Conservation (phyloP, 2,797 vertebrate genomes). For the Glyptemys insculpta region DNA sequence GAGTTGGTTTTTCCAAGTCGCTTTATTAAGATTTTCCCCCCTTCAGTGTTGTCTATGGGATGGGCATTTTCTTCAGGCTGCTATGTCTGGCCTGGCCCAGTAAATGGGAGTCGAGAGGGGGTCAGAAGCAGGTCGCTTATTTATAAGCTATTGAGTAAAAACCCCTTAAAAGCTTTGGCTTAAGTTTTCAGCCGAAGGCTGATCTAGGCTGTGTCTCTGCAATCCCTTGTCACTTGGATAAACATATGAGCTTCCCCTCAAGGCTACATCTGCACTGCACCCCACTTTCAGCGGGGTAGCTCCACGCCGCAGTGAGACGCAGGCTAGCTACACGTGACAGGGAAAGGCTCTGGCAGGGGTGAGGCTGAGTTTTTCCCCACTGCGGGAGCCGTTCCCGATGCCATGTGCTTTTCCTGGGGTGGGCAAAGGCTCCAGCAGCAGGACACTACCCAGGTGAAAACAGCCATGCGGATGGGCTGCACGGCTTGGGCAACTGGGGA, state of each 20-base stretch:
- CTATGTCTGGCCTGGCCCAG: background rate
- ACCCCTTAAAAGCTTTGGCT: background rate
- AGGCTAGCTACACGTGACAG: too few species aligned
- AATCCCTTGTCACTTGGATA: background rate
- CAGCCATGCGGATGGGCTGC: background rate
- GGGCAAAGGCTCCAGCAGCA: background rate
- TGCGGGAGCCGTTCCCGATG: too few species aligned
- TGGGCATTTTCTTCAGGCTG: background rate
- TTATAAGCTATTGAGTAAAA: background rate
- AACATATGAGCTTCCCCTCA: background rate
- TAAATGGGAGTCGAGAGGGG: background rate
- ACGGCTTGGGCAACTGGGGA: background rate
- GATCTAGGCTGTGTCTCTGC: background rate
- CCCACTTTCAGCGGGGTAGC: background rate
- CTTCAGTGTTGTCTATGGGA: background rate
- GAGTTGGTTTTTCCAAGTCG: background rate
- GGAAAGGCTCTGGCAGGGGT: too few species aligned
- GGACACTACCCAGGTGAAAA: background rate
- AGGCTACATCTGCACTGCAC: background rate
- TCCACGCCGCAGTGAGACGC: background rate
- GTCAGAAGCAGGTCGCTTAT: background rate
- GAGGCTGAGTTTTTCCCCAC: too few species aligned
- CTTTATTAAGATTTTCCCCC: background rate
- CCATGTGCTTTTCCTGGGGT: background rate
- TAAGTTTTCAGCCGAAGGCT: background rate